phyloP scores from a whole-genome alignment of 2,888 invertebrate species.

The Mesodorylaimus sp. region DNA sequence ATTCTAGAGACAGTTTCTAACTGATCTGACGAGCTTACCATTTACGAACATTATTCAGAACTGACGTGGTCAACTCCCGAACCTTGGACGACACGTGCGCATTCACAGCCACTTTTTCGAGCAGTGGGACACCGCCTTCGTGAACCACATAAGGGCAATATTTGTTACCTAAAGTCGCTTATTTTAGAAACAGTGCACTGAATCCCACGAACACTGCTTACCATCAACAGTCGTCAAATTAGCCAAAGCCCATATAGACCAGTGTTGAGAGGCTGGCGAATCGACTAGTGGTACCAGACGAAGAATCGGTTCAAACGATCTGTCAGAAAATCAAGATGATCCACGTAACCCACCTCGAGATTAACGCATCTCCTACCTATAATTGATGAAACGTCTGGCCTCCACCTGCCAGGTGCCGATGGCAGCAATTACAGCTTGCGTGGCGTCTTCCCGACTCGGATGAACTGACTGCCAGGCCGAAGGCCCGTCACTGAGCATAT shows the following conservation, averaged over 20 bases:
- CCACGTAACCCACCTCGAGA: constrained; percentile 1
- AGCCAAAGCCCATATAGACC: constrained; percentile 93
- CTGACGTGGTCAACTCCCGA: too few species aligned
- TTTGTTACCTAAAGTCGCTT: constrained; percentile 50
- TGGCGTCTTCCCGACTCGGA: constrained; percentile 51
- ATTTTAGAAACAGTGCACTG: not conserved
- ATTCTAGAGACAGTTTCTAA: too few species aligned
- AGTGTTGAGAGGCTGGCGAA: constrained; percentile 76
- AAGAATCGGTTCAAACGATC: constrained; percentile 81
- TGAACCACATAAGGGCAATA: constrained; percentile 69
- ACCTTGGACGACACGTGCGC: too few species aligned
- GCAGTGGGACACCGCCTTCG: constrained; percentile 62
- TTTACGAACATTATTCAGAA: too few species aligned
- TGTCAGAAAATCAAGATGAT: constrained; percentile 16
- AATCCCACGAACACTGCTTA: constrained; percentile 28
- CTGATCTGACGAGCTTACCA: too few species aligned
- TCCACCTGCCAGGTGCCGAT: constrained; percentile 70
- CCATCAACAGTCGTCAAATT: constrained; percentile 82
- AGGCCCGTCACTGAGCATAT: constrained; percentile 77
- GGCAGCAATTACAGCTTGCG: constrained; percentile 47
- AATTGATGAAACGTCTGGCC: constrained; percentile 81
- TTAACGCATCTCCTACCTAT: constrained; percentile 38
- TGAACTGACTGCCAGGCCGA: constrained; percentile 56
- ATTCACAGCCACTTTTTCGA: too few species aligned
- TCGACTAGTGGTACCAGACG: constrained; percentile 54